Conservation (phyloP, 2,888 invertebrate genomes). For the Synanthedon vespiformis region DNA sequence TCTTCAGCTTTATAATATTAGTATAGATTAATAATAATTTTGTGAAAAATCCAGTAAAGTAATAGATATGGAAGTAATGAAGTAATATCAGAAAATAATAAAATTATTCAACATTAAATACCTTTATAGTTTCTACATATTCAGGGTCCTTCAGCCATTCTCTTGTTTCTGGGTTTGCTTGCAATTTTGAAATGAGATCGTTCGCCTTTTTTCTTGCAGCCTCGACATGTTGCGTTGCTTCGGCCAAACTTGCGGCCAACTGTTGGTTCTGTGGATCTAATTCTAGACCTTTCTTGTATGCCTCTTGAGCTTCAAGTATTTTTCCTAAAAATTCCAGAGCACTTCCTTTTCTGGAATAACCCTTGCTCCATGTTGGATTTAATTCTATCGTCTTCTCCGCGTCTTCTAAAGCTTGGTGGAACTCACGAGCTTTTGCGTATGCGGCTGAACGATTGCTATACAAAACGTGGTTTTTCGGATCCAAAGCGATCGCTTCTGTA, state of each 20-base stretch:
- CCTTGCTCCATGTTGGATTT: slow-evolving; percentile 89
- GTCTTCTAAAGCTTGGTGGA: slow-evolving; percentile 81
- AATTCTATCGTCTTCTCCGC: slow-evolving; percentile 85
- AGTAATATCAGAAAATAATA: neutral
- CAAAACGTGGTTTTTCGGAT: slow-evolving; percentile 86
- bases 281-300: slow-evolving; percentile 78
- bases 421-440: slow-evolving; percentile 83
- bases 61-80: too few species aligned
- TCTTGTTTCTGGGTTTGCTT: slow-evolving; percentile 76
- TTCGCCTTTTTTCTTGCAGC: slow-evolving; percentile 24
- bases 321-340: slow-evolving; percentile 83
- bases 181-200: slow-evolving; percentile 70
- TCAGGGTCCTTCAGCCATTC: slow-evolving; percentile 81
- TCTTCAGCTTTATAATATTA: too few species aligned
- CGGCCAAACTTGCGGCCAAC: slow-evolving; percentile 66
- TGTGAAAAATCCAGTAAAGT: too few species aligned
- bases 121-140: slow-evolving; percentile 73
- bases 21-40: too few species aligned
- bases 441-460: slow-evolving; percentile 94
- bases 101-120: slow-evolving; percentile 11
- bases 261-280: slow-evolving; percentile 81
- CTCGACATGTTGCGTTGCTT: slow-evolving; percentile 15
- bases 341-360: slow-evolving; percentile 90
- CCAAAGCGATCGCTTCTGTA: slow-evolving; percentile 83
- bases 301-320: slow-evolving; percentile 79